These are phyloP conservation scores for Drosophila paranaensis DNA, from an alignment of 2,888 invertebrate genomes.

Conservation along the genomic window DNA sequence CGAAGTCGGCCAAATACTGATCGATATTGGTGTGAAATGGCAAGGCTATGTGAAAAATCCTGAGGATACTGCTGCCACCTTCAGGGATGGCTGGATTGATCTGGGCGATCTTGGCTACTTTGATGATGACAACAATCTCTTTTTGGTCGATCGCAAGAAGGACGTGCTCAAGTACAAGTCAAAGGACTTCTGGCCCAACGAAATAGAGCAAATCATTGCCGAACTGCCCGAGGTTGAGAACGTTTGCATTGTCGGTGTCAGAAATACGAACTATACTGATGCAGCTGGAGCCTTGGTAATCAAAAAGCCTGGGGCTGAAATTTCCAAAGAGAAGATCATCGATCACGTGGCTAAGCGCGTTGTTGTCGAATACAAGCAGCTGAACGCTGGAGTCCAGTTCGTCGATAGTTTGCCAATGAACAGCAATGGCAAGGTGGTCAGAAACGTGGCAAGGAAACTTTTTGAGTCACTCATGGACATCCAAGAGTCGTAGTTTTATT, in stretches of 20 bases:
- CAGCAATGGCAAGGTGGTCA: conserved; percentile 67
- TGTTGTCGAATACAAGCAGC: conserved; percentile 68
- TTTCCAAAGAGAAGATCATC: conserved; percentile 56
- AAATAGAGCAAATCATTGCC: conserved; percentile 74
- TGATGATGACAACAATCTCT: conserved; percentile 74
- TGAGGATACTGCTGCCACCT: conserved; percentile 48
- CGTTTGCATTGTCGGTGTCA: conserved; percentile 77
- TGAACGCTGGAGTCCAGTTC: conserved; percentile 75
- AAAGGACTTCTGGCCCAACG: conserved; percentile 73
- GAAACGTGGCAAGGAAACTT: conserved; percentile 51
- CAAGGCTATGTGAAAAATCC: conserved; percentile 77
- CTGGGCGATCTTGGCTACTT: conserved; percentile 82
- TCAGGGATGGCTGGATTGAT: conserved; percentile 75
- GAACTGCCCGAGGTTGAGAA: conserved; percentile 70
- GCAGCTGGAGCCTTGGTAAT: conserved; percentile 79
- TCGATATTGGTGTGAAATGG: conserved; percentile 61
- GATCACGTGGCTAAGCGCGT: conserved; percentile 60
- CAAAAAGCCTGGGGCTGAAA: conserved; percentile 34
- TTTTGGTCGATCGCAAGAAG: conserved; percentile 79
- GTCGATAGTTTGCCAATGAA: conserved; percentile 71
- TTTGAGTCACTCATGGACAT: conserved; percentile 44
- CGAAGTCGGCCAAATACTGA: conserved; percentile 73
- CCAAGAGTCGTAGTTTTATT: conserved; percentile 6
- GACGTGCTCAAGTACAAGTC: conserved; percentile 78
- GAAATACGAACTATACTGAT: conserved; percentile 63